Evolutionary conservation across 2,888 invertebrate genomes (phyloP), one percentile per base, ranked within the genome.

Genomic region (Rhogogaster chlorosoma): DNA sequence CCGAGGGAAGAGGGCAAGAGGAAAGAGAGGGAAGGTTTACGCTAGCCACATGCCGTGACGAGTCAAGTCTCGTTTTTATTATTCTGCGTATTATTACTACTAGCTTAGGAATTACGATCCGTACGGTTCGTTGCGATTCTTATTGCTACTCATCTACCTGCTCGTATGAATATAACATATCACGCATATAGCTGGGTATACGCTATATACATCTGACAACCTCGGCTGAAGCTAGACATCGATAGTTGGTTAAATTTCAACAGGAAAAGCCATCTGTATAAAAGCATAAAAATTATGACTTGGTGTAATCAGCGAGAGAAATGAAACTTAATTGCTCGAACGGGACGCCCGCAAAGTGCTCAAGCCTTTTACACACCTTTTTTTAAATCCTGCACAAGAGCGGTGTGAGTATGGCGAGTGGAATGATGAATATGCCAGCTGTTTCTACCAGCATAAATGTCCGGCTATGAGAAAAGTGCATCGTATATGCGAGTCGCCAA

Each of bases 31-130:
- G 83, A 53, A 73, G 61, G 70, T 71, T 64, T 61, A 77, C 70
- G 80, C 64, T 64, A 78, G 45, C 77, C 84, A 84, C 80, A 80
- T 80, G 80, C 80, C 80, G 80, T 80, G 80, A 80, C 80, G 80
- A 80, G 38, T 80, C 36, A 61, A 61, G 80, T 80, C 80, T 80
- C 80, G 36, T 80, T 80, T 80, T 61, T 80, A 80, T 80, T 61
- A 29, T 61, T 61, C 38, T 15, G 38, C 57, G 18, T 80, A 38
- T 80, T 80, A 80, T 80, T 57, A 61, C 61, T 36, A 38, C 57
- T 49, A 12, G 49, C 61, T 38, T 53, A 49, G 49, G 22, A 38
- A 61, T 80, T 61, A 38, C 80, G n/a, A 38, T 61, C 7, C 49
- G 36, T 78, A 78, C 49, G 78, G 78, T 53, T 57, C 45, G 45